These are phyloP conservation scores for Cydia pomonella DNA, from an alignment of 1,140 invertebrate genomes.

Conservation along the genomic window DNA sequence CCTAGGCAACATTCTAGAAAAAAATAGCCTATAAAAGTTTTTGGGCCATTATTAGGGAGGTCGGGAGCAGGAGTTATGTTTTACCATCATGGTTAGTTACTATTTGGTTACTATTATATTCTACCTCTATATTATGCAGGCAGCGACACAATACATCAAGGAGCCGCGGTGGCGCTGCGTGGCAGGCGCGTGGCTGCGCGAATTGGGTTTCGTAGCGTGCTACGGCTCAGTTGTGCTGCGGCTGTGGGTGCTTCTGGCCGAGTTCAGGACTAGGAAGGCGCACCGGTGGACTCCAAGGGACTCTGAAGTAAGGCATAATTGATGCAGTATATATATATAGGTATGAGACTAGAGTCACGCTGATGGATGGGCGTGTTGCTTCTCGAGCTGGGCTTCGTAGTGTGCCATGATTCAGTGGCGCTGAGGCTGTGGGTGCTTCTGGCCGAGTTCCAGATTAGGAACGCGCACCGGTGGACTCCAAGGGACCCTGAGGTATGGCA, in stretches of 20 bases:
- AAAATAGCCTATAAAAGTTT: no score
- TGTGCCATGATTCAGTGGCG: slow-evolving; percentile 94
- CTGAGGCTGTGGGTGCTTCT: slow-evolving; percentile 93
- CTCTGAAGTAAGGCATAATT: slow-evolving; percentile 70
- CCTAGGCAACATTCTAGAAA: no score
- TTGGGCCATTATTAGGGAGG: no score
- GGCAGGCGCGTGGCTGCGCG: slow-evolving; percentile 92
- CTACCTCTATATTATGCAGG: slow-evolving; percentile 82
- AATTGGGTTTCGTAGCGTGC: slow-evolving; percentile 94
- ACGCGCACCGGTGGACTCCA: slow-evolving; percentile 84
- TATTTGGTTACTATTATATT: no score
- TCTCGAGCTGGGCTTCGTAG: slow-evolving; percentile 93
- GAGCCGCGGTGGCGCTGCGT: slow-evolving; percentile 88
- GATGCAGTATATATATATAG: no score
- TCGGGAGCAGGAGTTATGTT: no score
- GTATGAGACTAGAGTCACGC: slow-evolving; percentile 68
- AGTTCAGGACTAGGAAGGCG: slow-evolving; percentile 92
- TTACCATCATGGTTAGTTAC: no score
- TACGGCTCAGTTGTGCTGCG: slow-evolving; percentile 95
- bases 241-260: slow-evolving; percentile 91
- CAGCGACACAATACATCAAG: slow-evolving; percentile 90
- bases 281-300: slow-evolving; percentile 80
- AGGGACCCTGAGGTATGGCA: slow-evolving; percentile 76
- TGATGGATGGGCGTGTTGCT: slow-evolving; percentile 92
- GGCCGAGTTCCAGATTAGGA: slow-evolving; percentile 91